Base-by-base conservation (phyloP, 2,797 vertebrate species). In the Karalla daura region DNA sequence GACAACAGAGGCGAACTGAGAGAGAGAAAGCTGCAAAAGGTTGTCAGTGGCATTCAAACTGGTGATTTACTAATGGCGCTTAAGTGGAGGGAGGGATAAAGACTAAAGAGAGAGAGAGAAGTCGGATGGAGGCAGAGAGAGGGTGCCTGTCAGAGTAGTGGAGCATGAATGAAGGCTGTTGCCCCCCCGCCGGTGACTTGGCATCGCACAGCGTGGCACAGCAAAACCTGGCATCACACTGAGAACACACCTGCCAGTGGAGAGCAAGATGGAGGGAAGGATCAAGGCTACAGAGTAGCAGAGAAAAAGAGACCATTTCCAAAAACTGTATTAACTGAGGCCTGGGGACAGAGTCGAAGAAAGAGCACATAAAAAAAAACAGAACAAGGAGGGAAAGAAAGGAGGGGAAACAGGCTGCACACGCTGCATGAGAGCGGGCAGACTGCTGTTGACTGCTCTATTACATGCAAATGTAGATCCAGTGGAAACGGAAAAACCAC, bases 231-330 rank as follows among this genome's bases (percentile, higher is more conserved):
- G 66, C 80, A 66, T 65, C 87, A 83, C 83, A 64, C 84, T 72
- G 88, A 76, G 83, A 86, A 64, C 65, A 85, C 89, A 91, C 84
- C 88, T 90, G 89, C 76, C 60, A 63, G 27, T 24, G 32, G 40
- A 65, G 55, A 73, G 65, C 1, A n/a, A 75, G 55, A 18, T 11
- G 11, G 35, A 44, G 27, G 46, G 43, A 76, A 53, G 40, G 33
- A 72, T 56, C 40, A 71, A 66, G 49, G 63, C 45, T 27, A 11
- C 17, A 23, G 47, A 37, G 72, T 1, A 41, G 27, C 14, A 46
- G 46, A 24, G 58, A 49, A 40, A n/a, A 37, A 21, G 32, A 65
- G 18, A 36, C 15, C 20, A 39, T 39, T 52, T 52, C 23, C 67
- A 50, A 62, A 20, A 30, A 27, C 18, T 3, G 17, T 44, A 45